Percentiles rank a stretch among this genome's conserved stretches.
Conservation (phyloP, 2,888 invertebrate species). For the Pantelozetes paolii region DNA sequence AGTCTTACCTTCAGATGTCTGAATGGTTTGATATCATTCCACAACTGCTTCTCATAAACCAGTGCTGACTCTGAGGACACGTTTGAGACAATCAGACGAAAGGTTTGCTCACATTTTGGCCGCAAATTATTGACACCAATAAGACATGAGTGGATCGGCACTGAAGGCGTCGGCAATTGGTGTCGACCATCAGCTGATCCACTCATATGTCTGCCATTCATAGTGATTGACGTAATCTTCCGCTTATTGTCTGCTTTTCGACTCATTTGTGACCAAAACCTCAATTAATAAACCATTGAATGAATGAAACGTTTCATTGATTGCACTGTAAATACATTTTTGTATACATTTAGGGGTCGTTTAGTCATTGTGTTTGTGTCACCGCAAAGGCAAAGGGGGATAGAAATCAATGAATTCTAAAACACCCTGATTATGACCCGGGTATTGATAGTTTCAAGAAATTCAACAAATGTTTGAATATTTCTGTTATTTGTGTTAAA, state of each 20-base stretch:
- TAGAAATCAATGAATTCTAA: too few relatives aligned
- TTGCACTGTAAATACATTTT: too few relatives aligned
- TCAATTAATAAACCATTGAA: too few relatives aligned
- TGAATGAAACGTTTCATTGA: too few relatives aligned
- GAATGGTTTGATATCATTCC: slow-evolving; percentile 40
- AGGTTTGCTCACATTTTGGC: slow-evolving; percentile 31
- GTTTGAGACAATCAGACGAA: slow-evolving; percentile 23
- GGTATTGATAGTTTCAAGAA: too few relatives aligned
- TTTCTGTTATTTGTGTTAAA: too few relatives aligned
- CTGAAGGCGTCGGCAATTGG: not conserved
- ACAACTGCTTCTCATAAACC: slow-evolving; percentile 54
- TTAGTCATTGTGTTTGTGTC: too few relatives aligned
- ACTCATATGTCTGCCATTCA: not conserved
- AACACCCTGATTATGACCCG: too few relatives aligned
- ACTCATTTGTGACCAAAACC: not conserved
- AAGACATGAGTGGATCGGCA: not conserved
- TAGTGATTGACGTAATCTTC: not conserved
- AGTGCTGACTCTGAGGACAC: not conserved
- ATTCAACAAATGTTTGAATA: too few relatives aligned
- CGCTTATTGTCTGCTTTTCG: not conserved
- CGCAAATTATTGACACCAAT: slow-evolving; percentile 33
- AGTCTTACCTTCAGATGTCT: slow-evolving; percentile 30
- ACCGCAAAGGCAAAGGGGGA: too few relatives aligned
- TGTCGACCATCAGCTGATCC: not conserved
- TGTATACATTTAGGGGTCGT: too few relatives aligned